phyloP scores from a whole-genome alignment of 2,797 vertebrate species.

The Thamnophis elegans region DNA sequence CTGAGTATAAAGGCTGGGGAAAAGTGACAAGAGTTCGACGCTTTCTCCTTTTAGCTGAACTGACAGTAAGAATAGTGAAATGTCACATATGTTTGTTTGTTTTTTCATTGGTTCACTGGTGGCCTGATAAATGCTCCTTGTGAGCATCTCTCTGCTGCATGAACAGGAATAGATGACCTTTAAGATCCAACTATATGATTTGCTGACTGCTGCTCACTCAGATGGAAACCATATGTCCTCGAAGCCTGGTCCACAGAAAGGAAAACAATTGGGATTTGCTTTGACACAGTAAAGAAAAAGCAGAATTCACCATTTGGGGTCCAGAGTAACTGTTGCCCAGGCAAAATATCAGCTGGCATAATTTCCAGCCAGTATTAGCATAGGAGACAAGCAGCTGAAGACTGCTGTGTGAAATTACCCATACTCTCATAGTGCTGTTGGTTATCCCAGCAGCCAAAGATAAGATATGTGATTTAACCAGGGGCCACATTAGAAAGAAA shows the following conservation, averaged over 20 bases:
- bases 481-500: neutral
- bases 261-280: neutral
- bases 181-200: neutral
- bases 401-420: neutral
- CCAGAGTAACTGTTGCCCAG: neutral
- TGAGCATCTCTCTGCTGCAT: neutral
- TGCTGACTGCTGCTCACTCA: neutral
- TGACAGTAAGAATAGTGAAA: neutral
- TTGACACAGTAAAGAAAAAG: neutral
- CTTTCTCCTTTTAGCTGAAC: neutral
- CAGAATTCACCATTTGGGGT: neutral
- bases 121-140: neutral
- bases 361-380: neutral
- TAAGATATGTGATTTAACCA: neutral
- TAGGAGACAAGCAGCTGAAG: neutral
- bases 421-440: neutral
- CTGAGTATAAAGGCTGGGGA: neutral
- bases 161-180: neutral
- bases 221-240: neutral
- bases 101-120: neutral
- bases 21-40: neutral
- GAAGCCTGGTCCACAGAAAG: neutral
- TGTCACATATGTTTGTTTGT: neutral
- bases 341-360: neutral
- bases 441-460: neutral